Evolutionary conservation across 2,888 invertebrate genomes (phyloP), one percentile per base, ranked within the genome.

Genomic region (Latrodectus elegans): DNA sequence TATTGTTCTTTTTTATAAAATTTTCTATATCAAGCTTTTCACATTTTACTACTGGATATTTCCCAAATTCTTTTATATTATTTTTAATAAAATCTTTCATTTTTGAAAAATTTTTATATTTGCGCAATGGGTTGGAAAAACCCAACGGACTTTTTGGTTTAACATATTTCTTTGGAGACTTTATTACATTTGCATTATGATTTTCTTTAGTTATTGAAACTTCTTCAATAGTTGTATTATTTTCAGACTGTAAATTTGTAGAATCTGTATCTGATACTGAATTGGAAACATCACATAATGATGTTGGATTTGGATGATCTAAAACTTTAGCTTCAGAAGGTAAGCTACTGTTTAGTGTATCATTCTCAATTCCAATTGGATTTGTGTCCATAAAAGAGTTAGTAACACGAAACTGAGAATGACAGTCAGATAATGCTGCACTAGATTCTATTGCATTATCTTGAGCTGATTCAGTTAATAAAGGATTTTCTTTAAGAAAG

Each of bases 331-430:
- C 38, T n/a, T 55, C 73, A 12, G 74, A 22, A n/a, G 17, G 8
- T 22, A 17, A 17, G 71, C 11, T 79, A 60, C 26, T 22, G 51
- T 72, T 72, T 65, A 38, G 52, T 38, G 82, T 15, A 0, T 67
- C 11, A 14, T 75, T 67, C 11, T 64, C 60, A 49, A 51, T 10
- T 53, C 22, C 14, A 49, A 38, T 38, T 49, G 68, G 75, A 60
- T 74, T 17, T n/a, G 75, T 53, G 22, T 82, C 82, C 11, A 74
- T 52, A 53, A 73, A 17, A 38, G 74, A 85, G 55, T 64, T 80
- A 22, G 86, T 86, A 14, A 86, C 86, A 55, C 86, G 80, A 76
- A 86, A 86, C 67, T 86, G 86, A 0, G 86, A 86, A 71, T 81
- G 80, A 67, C 81, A 70, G 15, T 86, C 86, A 49, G 71, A 55